Evolutionary conservation across 2,888 invertebrate genomes (phyloP), one percentile per base, ranked within the genome.

Genomic region (Bruchidius siliquastri): DNA sequence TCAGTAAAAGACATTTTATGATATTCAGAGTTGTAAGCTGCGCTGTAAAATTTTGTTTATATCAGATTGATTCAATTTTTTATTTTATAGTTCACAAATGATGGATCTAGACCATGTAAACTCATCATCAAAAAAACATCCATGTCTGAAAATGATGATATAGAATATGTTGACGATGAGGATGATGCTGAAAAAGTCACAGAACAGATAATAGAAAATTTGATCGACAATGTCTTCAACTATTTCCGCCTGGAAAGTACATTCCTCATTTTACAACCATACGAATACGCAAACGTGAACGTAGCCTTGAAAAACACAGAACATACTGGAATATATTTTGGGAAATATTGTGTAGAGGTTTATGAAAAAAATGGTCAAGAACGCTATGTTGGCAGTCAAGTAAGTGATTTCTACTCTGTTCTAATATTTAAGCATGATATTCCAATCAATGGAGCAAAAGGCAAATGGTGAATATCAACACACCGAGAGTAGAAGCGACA

Each of bases 281-380:
- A 49, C 49, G 49, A 49, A 49, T 49, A 8, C 13, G 49, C 13
- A 3, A 49, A 49, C 18, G 49, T 49, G 1, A 49, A 49, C 49
- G 49, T 49, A 13, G 1, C 49, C 21, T 77, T 80, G 22, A 79
- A 76, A 71, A 77, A 79, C 67, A 71, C 76, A 3, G 76, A 76
- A n/a, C 73, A 78, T 71, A 67, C 76, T 18, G 79, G 80, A n/a
- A 73, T 76, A 67, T 79, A 79, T 72, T 76, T 78, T 18, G 80
- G 79, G 73, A 77, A 77, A 72, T 77, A 72, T 71, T 32, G 70
- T 0, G 66, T 76, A 2, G 76, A 80, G 20, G 77, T 79, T 68
- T 79, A 76, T 67, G 77, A 79, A 68, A 22, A 26, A 13, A 21
- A 72, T 20, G 67, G 67, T n/a, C 10, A 13, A 1, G 49, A 49